Evolutionary conservation across 2,888 invertebrate genomes (phyloP).

Genomic region (Liopterus haemorrhoidalis): DNA sequence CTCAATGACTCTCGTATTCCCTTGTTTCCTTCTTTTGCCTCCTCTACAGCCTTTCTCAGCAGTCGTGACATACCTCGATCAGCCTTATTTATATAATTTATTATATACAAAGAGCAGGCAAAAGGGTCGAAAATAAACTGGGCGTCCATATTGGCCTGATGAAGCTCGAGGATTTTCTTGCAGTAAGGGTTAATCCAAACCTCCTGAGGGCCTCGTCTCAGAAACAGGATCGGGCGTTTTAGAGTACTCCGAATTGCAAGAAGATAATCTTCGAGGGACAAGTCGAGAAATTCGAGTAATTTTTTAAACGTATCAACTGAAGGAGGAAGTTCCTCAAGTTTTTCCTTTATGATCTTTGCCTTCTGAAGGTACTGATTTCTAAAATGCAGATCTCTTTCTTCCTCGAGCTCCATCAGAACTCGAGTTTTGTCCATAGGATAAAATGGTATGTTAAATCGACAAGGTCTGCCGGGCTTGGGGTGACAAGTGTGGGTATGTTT

Average conservation of each 20-base stretch:
- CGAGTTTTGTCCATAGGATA: conserved; percentile 27
- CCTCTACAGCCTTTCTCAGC: conserved; percentile 26
- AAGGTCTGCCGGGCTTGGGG: conserved; percentile 26
- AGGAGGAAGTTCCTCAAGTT: no score
- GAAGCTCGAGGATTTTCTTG: conserved; percentile 31
- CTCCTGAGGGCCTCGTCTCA: conserved; percentile 22
- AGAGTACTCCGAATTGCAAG: conserved; percentile 25
- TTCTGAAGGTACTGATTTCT: no score
- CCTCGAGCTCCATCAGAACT: conserved; percentile 13
- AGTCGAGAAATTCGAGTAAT: conserved; percentile 17
- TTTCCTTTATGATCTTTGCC: no score
- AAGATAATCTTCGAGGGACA: conserved; percentile 27
- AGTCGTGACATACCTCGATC: conserved; percentile 25
- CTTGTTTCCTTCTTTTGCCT: not conserved
- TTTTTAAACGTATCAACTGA: no score
- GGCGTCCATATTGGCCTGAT: conserved; percentile 39
- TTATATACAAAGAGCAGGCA: conserved; percentile 38
- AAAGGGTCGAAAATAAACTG: conserved; percentile 39
- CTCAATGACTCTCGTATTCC: not conserved
- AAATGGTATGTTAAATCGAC: conserved; percentile 30
- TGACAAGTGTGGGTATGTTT: conserved; percentile 30
- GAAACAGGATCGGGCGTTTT: conserved; percentile 21
- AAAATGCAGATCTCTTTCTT: not conserved
- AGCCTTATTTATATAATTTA: conserved; percentile 33
- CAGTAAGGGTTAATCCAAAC: conserved; percentile 28